Evolutionary conservation across 2,797 vertebrate genomes (phyloP).

Genomic region (Bovichtus variegatus): DNA sequence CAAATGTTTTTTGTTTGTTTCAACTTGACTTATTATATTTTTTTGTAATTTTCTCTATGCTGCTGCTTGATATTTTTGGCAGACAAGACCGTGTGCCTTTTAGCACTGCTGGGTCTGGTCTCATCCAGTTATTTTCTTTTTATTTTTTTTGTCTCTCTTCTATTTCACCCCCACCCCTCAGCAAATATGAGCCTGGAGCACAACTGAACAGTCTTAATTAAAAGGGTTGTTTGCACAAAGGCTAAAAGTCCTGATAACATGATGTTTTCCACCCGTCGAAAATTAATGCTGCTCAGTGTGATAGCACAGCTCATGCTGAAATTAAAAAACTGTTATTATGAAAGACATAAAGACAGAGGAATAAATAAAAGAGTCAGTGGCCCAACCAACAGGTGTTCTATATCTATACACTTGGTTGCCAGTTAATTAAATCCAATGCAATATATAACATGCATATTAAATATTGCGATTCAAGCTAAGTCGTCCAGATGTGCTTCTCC

Average conservation of each 20-base stretch:
- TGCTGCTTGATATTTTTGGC: slow-evolving; percentile 26
- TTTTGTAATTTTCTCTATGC: neutral
- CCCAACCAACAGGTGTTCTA: slow-evolving; percentile 2
- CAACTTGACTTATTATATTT: neutral
- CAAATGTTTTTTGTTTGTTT: neutral
- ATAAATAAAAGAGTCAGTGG: slow-evolving; percentile 35
- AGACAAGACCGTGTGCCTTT: slow-evolving; percentile 2
- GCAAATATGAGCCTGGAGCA: slow-evolving; percentile 68
- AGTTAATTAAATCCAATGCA: slow-evolving; percentile 30
- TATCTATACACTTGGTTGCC: slow-evolving; percentile 4
- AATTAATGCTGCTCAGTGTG: slow-evolving; percentile 64
- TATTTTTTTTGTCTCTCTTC: slow-evolving; percentile 46
- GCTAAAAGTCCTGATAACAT: slow-evolving; percentile 73
- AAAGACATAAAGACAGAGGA: slow-evolving; percentile 42
- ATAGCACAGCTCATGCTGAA: slow-evolving; percentile 49
- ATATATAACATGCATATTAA: neutral
- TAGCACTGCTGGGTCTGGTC: slow-evolving; percentile 11
- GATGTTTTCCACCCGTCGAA: slow-evolving; percentile 61
- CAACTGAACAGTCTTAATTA: slow-evolving; percentile 74
- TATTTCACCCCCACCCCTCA: slow-evolving; percentile 48
- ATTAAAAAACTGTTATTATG: slow-evolving; percentile 59
- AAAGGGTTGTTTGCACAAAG: slow-evolving; percentile 73
- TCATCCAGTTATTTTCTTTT: neutral
- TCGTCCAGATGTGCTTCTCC: neutral
- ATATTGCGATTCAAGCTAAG: neutral